These are phyloP conservation scores for Tetramorium parvispinum DNA, from an alignment of 1,140 invertebrate genomes.

Conservation along the genomic window DNA sequence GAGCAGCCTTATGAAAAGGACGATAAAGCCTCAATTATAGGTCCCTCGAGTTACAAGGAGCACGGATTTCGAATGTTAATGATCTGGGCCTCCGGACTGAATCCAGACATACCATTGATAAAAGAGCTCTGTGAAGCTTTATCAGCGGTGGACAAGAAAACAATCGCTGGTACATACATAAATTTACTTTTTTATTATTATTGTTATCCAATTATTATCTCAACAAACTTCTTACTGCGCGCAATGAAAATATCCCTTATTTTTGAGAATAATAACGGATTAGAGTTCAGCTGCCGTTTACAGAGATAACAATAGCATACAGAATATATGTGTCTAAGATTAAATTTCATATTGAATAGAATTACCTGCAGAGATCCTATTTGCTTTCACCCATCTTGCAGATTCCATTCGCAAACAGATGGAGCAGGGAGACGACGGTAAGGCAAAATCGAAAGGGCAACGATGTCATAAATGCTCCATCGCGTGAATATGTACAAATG, in stretches of 20 bases:
- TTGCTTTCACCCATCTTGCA: slow-evolving; percentile 70
- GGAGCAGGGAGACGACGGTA: slow-evolving; percentile 84
- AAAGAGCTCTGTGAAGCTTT: slow-evolving; percentile 90
- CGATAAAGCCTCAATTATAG: slow-evolving; percentile 85
- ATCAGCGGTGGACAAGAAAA: slow-evolving; percentile 87
- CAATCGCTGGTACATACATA: slow-evolving; percentile 85
- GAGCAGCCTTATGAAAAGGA: slow-evolving; percentile 80
- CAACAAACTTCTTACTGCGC: neutral
- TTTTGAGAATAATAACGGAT: neutral
- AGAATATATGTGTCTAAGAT: slow-evolving; percentile 12
- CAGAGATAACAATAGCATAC: slow-evolving; percentile 20
- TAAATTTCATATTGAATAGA: slow-evolving; percentile 12
- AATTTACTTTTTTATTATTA: slow-evolving; percentile 2
- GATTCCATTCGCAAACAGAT: slow-evolving; percentile 84
- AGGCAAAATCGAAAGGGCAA: slow-evolving; percentile 79
- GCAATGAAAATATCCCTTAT: neutral
- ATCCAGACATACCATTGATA: slow-evolving; percentile 87
- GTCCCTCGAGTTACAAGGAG: slow-evolving; percentile 91
- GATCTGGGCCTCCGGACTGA: slow-evolving; percentile 90
- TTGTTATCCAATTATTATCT: neutral
- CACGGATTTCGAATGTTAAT: slow-evolving; percentile 90
- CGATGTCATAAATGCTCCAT: slow-evolving; percentile 82
- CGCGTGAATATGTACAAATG: slow-evolving; percentile 69
- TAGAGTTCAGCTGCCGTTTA: neutral
- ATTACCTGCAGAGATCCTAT: neutral